A percentile compares a stretch with the other conserved stretches of the same genome.
Conservation (phyloP, 2,888 invertebrate species). For the Dryobotodes eremita region DNA sequence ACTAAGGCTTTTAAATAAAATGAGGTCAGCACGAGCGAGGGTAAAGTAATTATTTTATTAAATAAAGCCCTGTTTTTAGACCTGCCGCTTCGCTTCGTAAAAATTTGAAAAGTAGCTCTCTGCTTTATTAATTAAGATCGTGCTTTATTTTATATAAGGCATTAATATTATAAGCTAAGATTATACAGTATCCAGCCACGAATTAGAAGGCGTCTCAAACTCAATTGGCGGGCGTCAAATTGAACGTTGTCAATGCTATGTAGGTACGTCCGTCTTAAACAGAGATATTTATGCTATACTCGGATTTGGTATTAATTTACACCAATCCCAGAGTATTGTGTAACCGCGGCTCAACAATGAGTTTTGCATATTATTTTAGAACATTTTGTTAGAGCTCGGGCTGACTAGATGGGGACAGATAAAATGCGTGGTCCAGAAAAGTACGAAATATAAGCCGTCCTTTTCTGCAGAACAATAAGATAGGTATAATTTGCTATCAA, state of each 20-base stretch:
- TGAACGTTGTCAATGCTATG: conserved; percentile 2
- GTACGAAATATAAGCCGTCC: conserved; percentile 3
- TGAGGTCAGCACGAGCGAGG: conserved; percentile 20
- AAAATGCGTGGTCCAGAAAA: conserved; percentile 16
- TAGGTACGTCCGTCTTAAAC: neutral
- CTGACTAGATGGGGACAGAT: conserved; percentile 6
- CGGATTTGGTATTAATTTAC: conserved; percentile 16
- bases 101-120: neutral
- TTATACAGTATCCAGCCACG: neutral
- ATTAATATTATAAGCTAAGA: neutral
- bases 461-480: neutral
- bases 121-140: neutral
- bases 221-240: conserved; percentile 35
- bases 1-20: conserved; percentile 23
- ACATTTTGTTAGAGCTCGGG: neutral
- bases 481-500: neutral
- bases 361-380: conserved; percentile 33
- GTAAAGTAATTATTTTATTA: conserved; percentile 28
- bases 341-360: conserved; percentile 10
- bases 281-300: conserved; percentile 14
- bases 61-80: conserved; percentile 6
- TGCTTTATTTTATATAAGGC: neutral
- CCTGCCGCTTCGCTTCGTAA: neutral
- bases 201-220: conserved; percentile 7
- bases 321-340: conserved; percentile 10